Evolutionary conservation across 2,888 invertebrate species (phyloP).

Genomic region (Zaprionus lineosus): DNA sequence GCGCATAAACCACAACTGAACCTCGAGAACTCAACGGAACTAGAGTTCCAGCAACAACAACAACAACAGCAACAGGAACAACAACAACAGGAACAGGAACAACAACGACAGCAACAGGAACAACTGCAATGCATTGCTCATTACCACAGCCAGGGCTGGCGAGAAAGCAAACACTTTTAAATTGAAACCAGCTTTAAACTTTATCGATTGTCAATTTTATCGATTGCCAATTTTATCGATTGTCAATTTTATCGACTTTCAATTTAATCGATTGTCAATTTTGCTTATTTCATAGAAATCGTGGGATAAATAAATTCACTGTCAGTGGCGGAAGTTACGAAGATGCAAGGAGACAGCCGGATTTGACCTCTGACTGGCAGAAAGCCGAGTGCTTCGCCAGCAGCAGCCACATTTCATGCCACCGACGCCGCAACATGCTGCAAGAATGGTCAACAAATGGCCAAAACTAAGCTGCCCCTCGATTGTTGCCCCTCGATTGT

Average conservation of each 20-base stretch:
- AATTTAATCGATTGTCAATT: too few relatives aligned
- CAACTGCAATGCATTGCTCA: constrained; percentile 34
- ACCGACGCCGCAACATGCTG: constrained; percentile 35
- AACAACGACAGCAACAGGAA: constrained; percentile 2
- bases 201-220: too few relatives aligned
- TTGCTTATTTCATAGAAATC: too few relatives aligned
- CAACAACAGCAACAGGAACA: constrained; percentile 19
- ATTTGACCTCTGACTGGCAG: constrained; percentile 1
- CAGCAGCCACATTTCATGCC: constrained; percentile 31
- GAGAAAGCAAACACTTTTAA: constrained; percentile 3
- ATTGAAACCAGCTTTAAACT: too few relatives aligned
- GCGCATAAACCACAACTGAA: constrained; percentile 73
- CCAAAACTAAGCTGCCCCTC: constrained; percentile 43
- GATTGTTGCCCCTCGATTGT: constrained; percentile 19
- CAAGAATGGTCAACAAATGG: constrained; percentile 41
- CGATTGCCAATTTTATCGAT: too few relatives aligned
- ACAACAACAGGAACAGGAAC: constrained; percentile 22
- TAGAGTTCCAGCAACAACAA: constrained; percentile 40
- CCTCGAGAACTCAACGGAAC: constrained; percentile 63
- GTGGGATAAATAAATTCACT: too few relatives aligned
- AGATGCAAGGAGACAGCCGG: neutral
- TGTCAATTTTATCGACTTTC: too few relatives aligned
- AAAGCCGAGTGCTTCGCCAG: neutral
- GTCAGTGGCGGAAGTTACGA: too few relatives aligned
- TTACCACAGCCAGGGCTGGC: constrained; percentile 45